phyloP scores from a whole-genome alignment of 2,888 invertebrate species.

The Pseudococcus viburni region DNA sequence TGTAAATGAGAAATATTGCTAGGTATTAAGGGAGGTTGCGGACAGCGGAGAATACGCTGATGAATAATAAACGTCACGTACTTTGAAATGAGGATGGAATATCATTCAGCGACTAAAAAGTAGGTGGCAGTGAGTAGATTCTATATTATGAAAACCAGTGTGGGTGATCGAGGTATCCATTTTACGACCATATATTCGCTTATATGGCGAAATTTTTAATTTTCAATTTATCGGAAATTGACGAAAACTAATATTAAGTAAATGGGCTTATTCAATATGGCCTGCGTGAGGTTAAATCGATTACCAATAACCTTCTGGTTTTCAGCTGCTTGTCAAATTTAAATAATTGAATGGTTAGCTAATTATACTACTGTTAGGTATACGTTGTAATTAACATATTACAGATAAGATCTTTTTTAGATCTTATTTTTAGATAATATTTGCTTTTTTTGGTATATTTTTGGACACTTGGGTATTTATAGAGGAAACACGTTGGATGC shows the following conservation, averaged over 20 bases:
- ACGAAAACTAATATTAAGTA: background rate
- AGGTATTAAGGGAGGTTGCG: background rate
- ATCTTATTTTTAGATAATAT: background rate
- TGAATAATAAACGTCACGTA: conserved; percentile 39
- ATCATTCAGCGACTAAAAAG: background rate
- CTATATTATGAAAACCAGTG: background rate
- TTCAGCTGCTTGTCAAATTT: conserved; percentile 13
- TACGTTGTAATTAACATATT: background rate
- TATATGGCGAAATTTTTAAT: background rate
- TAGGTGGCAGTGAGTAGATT: background rate
- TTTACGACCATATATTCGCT: background rate
- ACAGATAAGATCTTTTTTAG: background rate
- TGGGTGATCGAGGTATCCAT: conserved; percentile 6
- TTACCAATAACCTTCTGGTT: background rate
- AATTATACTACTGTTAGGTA: background rate
- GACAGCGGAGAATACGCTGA: background rate
- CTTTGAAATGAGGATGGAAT: background rate
- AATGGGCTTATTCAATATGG: background rate
- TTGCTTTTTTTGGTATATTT: background rate
- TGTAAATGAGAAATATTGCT: conserved; percentile 11
- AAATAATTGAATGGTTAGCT: background rate
- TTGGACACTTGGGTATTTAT: background rate
- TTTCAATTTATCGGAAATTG: background rate
- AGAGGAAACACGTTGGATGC: background rate
- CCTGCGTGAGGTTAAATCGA: background rate